A percentile compares a stretch with the other conserved stretches of the same genome.
Evolutionary conservation across 1,140 invertebrate genomes (phyloP).

Genomic region (Drosophila asahinai): DNA sequence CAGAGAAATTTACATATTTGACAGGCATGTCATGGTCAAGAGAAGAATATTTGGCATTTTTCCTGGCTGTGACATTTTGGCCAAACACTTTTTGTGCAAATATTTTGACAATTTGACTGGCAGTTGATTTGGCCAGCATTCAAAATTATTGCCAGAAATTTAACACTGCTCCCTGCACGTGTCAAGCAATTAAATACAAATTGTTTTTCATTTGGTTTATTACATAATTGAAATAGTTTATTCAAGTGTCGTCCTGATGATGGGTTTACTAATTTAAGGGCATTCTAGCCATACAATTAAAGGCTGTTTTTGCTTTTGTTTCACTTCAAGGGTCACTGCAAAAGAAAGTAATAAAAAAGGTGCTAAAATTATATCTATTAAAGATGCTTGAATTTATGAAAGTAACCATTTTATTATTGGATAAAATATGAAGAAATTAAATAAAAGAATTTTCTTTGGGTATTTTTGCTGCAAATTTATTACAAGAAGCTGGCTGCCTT

Average conservation of each 20-base stretch:
- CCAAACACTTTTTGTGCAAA: slow-evolving; percentile 41
- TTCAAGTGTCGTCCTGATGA: slow-evolving; percentile 6
- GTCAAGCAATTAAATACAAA: slow-evolving; percentile 46
- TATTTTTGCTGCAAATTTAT: not conserved
- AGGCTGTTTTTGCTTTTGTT: not conserved
- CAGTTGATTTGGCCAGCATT: slow-evolving; percentile 29
- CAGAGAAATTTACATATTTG: slow-evolving; percentile 67
- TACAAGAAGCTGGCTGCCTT: not conserved
- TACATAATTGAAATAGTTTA: slow-evolving; percentile 30
- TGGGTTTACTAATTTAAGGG: not conserved
- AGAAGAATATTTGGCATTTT: slow-evolving; percentile 54
- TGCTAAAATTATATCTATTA: not conserved
- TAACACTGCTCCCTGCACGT: slow-evolving; percentile 17
- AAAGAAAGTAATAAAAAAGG: too few relatives aligned
- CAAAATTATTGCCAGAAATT: slow-evolving; percentile 44
- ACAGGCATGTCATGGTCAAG: slow-evolving; percentile 50
- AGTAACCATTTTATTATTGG: too few relatives aligned
- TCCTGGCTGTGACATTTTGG: slow-evolving; percentile 60
- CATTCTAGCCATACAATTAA: not conserved
- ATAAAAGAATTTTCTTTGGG: not conserved
- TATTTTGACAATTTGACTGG: slow-evolving; percentile 57
- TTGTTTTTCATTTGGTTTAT: slow-evolving; percentile 37
- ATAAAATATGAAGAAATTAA: not conserved
- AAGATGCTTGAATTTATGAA: not conserved
- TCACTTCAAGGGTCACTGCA: too few relatives aligned